These are phyloP conservation scores for Halichoeres trimaculatus DNA, from an alignment of 2,113 vertebrate species.

Conservation along the genomic window DNA sequence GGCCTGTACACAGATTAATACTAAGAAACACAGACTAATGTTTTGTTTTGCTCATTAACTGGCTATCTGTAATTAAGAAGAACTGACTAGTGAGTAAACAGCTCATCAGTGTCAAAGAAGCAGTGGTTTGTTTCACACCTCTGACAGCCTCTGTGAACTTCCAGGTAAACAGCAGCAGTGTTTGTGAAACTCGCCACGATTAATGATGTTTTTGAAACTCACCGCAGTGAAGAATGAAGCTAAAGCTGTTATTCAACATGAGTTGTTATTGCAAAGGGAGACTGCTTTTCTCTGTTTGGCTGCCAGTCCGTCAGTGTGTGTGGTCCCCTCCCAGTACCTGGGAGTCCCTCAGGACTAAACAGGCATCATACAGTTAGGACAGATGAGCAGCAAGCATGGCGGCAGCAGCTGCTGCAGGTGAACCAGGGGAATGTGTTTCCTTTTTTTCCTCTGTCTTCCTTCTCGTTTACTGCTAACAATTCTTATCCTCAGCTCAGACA, in stretches of 20 bases:
- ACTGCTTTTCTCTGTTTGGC: slow-evolving; percentile 53
- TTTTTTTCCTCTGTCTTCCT: slow-evolving; percentile 20
- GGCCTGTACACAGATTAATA: not conserved
- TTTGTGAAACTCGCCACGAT: slow-evolving; percentile 16
- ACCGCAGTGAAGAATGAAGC: slow-evolving; percentile 26
- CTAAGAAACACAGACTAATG: not conserved
- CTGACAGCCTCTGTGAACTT: slow-evolving; percentile 2
- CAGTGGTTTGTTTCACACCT: not conserved
- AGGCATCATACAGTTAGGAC: slow-evolving; percentile 73
- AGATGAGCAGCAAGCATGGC: slow-evolving; percentile 75
- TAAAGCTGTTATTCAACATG: slow-evolving; percentile 1
- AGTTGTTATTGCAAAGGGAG: slow-evolving; percentile 27
- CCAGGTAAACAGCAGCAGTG: not conserved
- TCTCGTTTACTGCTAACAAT: slow-evolving; percentile 11
- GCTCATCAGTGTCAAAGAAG: slow-evolving; percentile 2
- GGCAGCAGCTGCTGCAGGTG: slow-evolving; percentile 74
- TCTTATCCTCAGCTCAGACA: slow-evolving; percentile 34
- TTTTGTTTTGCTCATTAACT: not conserved
- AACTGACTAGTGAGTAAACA: not conserved
- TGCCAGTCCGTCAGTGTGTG: slow-evolving; percentile 61
- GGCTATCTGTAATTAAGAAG: not conserved
- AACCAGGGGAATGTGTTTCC: slow-evolving; percentile 62
- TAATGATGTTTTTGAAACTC: slow-evolving; percentile 19
- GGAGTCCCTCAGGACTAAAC: slow-evolving; percentile 54
- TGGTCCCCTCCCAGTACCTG: slow-evolving; percentile 63